phyloP scores from a whole-genome alignment of 2,888 invertebrate species.

The Imbricaverruca yamaguchii region DNA sequence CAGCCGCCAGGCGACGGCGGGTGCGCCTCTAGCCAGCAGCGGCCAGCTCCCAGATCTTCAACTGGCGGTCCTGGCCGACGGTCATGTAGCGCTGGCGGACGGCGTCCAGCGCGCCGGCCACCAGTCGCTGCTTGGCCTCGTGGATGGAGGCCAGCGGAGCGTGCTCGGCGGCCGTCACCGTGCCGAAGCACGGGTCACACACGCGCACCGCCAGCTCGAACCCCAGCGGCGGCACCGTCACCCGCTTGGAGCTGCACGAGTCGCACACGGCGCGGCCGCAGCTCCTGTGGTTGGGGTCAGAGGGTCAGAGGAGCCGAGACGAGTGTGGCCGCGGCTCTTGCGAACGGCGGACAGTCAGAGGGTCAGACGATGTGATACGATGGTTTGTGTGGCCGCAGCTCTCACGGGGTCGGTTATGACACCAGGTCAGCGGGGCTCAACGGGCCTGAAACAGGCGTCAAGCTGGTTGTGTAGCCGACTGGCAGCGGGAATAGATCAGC shows the following conservation, averaged over 20 bases:
- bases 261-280: slow-evolving; percentile 96
- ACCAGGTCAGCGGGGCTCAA: no score
- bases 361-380: no score
- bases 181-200: slow-evolving; percentile 82
- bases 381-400: no score
- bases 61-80: slow-evolving; percentile 88
- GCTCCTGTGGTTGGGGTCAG: slow-evolving; percentile 36
- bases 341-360: no score
- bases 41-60: slow-evolving; percentile 74
- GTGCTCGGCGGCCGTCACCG: slow-evolving; percentile 54
- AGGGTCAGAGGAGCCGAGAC: not conserved
- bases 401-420: no score
- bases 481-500: no score
- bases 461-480: no score
- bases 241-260: slow-evolving; percentile 76
- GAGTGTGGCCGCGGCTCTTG: not conserved
- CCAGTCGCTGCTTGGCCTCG: slow-evolving; percentile 86
- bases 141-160: slow-evolving; percentile 83
- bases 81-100: slow-evolving; percentile 78
- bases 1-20: not conserved
- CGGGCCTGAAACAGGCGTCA: no score
- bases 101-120: slow-evolving; percentile 82
- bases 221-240: slow-evolving; percentile 91
- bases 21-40: not conserved
- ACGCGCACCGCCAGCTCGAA: slow-evolving; percentile 96